A percentile compares a stretch with the other conserved stretches of the same genome.
These are phyloP conservation scores for Hofmannophila pseudospretella DNA, from an alignment of 2,888 invertebrate species.

Conservation along the genomic window DNA sequence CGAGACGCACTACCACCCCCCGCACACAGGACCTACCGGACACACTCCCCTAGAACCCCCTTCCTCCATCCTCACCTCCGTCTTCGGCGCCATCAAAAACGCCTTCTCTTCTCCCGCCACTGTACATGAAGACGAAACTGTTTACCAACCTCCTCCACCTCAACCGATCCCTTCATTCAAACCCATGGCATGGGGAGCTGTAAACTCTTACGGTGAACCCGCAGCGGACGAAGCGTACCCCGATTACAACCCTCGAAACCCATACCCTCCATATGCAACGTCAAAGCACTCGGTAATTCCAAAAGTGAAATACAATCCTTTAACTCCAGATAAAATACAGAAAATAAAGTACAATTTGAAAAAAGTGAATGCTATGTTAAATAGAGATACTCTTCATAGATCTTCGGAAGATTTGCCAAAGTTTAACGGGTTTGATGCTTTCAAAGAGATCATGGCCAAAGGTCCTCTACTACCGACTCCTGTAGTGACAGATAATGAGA, in stretches of 20 bases:
- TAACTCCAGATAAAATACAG: slow-evolving; percentile 59
- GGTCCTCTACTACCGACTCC: slow-evolving; percentile 56
- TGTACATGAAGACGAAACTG: slow-evolving; percentile 18
- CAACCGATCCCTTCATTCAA: slow-evolving; percentile 47
- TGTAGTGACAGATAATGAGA: slow-evolving; percentile 60
- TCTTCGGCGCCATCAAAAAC: slow-evolving; percentile 62
- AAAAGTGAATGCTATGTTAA: slow-evolving; percentile 47
- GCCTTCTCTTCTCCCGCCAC: slow-evolving; percentile 32
- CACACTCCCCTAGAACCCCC: slow-evolving; percentile 62
- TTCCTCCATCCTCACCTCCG: slow-evolving; percentile 53
- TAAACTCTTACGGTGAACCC: slow-evolving; percentile 67
- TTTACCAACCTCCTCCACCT: slow-evolving; percentile 50
- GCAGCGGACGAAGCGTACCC: slow-evolving; percentile 49
- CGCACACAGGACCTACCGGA: slow-evolving; percentile 22
- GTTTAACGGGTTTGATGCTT: slow-evolving; percentile 42
- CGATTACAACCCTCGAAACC: slow-evolving; percentile 49
- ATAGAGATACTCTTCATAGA: slow-evolving; percentile 38
- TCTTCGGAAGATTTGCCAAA: slow-evolving; percentile 54
- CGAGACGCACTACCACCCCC: slow-evolving; percentile 33
- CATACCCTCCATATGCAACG: slow-evolving; percentile 43
- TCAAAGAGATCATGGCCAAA: slow-evolving; percentile 43
- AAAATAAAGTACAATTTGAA: slow-evolving; percentile 60
- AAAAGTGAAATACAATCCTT: slow-evolving; percentile 16
- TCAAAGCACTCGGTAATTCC: slow-evolving; percentile 44
- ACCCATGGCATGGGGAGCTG: slow-evolving; percentile 59